These are phyloP conservation scores for Protonibea diacanthus DNA, from an alignment of 2,797 vertebrate genomes.

Conservation along the genomic window DNA sequence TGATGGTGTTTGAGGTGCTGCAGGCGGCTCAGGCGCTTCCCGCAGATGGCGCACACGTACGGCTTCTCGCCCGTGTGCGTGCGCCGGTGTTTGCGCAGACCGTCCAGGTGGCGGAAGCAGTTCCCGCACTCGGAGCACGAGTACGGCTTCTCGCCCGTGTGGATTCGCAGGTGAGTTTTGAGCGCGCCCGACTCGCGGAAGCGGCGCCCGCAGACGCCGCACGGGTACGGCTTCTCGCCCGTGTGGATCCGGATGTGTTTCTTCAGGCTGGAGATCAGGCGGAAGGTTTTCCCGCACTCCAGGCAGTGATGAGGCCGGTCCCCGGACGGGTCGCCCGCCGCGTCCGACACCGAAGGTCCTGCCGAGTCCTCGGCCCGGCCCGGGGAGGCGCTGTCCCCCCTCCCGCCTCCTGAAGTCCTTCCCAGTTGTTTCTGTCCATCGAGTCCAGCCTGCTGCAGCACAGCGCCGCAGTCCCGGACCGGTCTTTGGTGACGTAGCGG, in stretches of 20 bases:
- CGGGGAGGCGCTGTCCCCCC: conserved; percentile 62
- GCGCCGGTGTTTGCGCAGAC: conserved; percentile 87
- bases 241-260: conserved; percentile 90
- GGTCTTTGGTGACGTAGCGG: conserved; percentile 75
- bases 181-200: conserved; percentile 88
- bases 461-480: conserved; percentile 67
- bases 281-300: conserved; percentile 89
- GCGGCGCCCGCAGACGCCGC: conserved; percentile 85
- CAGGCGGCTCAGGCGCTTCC: conserved; percentile 87
- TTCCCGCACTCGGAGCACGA: conserved; percentile 91
- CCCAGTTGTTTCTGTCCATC: conserved; percentile 72
- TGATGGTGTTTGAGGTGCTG: conserved; percentile 90
- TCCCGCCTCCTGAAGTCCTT: conserved; percentile 57
- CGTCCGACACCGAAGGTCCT: conserved; percentile 71
- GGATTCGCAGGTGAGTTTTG: conserved; percentile 89
- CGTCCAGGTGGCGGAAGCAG: conserved; percentile 87
- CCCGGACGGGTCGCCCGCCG: conserved; percentile 66
- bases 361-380: conserved; percentile 71
- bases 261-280: conserved; percentile 88
- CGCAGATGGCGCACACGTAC: conserved; percentile 86
- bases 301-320: conserved; percentile 88
- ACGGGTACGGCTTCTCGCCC: conserved; percentile 88
- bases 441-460: conserved; percentile 54
- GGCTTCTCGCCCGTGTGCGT: conserved; percentile 89
- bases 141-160: conserved; percentile 99